Conservation (phyloP, 2,888 invertebrate genomes). For the Catocala fraxini region DNA sequence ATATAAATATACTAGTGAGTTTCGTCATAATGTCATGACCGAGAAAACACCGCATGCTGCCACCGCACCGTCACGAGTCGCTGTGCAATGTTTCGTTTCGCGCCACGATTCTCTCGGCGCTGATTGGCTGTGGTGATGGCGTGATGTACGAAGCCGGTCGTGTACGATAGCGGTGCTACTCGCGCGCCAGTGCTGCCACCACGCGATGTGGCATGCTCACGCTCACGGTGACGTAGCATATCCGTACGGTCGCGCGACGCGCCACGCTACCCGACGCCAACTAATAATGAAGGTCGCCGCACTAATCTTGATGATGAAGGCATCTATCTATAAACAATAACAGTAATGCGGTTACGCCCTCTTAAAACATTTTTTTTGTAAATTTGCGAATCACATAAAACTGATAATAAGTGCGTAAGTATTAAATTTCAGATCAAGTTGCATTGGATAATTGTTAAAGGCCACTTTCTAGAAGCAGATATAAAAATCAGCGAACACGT, state of each 20-base stretch:
- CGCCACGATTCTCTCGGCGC: conserved; percentile 62
- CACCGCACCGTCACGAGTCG: conserved; percentile 56
- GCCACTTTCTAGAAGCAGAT: too few relatives aligned
- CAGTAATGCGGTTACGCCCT: conserved; percentile 23
- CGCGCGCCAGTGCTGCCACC: conserved; percentile 73
- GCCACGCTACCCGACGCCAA: conserved; percentile 49
- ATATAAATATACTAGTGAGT: conserved; percentile 44
- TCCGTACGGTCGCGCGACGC: conserved; percentile 60
- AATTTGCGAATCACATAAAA: too few relatives aligned
- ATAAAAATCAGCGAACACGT: too few relatives aligned
- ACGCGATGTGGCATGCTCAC: conserved; percentile 40
- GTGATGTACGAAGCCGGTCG: conserved; percentile 68
- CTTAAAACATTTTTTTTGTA: not conserved
- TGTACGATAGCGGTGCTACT: conserved; percentile 34
- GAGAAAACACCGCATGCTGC: conserved; percentile 50
- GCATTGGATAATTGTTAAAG: too few relatives aligned
- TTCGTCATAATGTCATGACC: conserved; percentile 60
- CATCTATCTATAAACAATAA: conserved; percentile 43
- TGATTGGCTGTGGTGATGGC: conserved; percentile 79
- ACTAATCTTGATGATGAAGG: conserved; percentile 54
- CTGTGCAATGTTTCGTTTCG: conserved; percentile 65
- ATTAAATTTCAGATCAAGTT: too few relatives aligned
- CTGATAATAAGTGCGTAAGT: too few relatives aligned
- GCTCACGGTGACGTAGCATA: conserved; percentile 60
- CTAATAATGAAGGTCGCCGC: conserved; percentile 64